Percentiles rank a stretch among this genome's conserved stretches.
phyloP scores from a whole-genome alignment of 2,113 vertebrate genomes.

The Alexandromys fortis region DNA sequence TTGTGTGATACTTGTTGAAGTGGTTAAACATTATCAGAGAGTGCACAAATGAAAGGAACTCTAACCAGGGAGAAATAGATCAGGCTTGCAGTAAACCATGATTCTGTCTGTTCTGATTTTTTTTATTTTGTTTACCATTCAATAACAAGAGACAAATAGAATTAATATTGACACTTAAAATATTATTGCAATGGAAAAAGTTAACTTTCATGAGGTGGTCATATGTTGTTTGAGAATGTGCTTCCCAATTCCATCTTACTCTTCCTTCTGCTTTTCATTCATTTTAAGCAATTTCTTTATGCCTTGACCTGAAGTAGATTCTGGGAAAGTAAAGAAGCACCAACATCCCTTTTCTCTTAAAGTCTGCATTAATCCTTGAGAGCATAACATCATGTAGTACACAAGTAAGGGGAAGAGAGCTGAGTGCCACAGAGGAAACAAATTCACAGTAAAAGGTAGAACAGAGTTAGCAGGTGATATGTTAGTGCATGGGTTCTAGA shows the following conservation, averaged over 20 bases:
- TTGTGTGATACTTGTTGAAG: background rate
- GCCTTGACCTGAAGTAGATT: accelerated
- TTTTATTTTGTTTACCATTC: background rate
- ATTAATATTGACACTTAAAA: background rate
- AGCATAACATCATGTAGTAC: background rate
- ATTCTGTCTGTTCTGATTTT: background rate
- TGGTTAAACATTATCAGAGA: background rate
- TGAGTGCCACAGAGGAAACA: background rate
- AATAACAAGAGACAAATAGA: background rate
- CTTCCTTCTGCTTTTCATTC: background rate
- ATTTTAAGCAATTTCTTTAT: accelerated
- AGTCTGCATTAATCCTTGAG: too few species aligned
- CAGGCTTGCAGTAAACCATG: background rate
- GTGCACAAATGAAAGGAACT: background rate
- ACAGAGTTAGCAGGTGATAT: background rate
- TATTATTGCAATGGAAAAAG: background rate
- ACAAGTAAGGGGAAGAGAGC: background rate
- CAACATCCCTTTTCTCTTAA: accelerated
- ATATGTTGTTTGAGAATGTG: background rate
- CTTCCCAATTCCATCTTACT: background rate
- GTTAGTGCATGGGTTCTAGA: background rate
- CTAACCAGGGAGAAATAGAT: background rate
- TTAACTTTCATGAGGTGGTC: background rate
- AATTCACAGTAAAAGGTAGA: background rate
- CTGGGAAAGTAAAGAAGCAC: background rate